Conservation (phyloP, 2,888 invertebrate species). For the Eupithecia inturbata region DNA sequence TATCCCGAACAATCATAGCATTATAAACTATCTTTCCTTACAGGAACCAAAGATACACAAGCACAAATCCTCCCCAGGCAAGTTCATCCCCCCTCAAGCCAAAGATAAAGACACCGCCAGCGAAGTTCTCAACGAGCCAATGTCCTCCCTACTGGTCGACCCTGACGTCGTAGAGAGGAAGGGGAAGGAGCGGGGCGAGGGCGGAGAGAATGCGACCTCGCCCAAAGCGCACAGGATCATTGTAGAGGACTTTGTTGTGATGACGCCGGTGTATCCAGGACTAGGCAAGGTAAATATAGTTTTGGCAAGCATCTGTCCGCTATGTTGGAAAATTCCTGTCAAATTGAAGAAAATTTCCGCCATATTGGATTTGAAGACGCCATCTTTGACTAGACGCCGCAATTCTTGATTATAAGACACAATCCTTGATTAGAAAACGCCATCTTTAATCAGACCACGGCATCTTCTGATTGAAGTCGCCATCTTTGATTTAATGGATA, state of each 20-base stretch:
- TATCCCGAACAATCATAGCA: too few species aligned
- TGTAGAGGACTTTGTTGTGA: constrained; percentile 68
- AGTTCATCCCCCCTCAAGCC: not conserved
- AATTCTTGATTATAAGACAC: too few species aligned
- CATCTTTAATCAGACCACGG: too few species aligned
- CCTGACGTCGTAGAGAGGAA: not conserved
- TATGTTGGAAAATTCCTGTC: too few species aligned
- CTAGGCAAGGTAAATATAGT: not conserved
- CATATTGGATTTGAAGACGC: too few species aligned
- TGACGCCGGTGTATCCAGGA: constrained; percentile 42
- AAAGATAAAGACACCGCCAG: not conserved
- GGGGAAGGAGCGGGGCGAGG: not conserved
- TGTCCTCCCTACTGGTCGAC: not conserved
- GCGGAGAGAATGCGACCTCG: not conserved
- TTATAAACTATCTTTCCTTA: not conserved
- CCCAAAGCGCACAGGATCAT: constrained; percentile 61
- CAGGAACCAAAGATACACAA: not conserved
- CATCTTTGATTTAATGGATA: too few species aligned
- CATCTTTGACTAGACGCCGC: too few species aligned
- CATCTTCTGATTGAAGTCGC: too few species aligned
- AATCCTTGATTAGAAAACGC: too few species aligned
- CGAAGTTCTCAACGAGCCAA: not conserved
- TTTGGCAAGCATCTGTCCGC: too few species aligned
- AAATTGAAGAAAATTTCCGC: too few species aligned
- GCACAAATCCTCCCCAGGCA: not conserved